phyloP scores from a whole-genome alignment of 2,113 vertebrate species.

The Gobio gobio region DNA sequence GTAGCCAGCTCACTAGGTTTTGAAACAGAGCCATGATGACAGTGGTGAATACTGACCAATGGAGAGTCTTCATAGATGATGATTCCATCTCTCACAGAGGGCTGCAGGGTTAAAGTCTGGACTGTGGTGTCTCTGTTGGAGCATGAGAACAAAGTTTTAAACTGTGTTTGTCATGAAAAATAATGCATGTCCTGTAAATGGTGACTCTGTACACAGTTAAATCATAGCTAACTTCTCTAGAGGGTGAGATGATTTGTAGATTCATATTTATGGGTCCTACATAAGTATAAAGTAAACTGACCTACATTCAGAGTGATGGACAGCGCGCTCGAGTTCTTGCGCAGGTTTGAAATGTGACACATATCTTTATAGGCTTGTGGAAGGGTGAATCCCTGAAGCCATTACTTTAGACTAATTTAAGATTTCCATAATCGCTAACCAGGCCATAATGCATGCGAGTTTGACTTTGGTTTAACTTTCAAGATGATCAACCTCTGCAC shows the following conservation, averaged over 20 bases:
- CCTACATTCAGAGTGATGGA: conserved; percentile 65
- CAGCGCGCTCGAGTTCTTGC: conserved; percentile 43
- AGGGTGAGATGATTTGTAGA: background rate
- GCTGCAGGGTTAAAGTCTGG: conserved; percentile 94
- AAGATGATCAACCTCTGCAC: background rate
- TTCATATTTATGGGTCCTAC: conserved; percentile 8
- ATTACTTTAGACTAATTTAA: conserved; percentile 71
- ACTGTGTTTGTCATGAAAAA: background rate
- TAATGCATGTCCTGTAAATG: background rate
- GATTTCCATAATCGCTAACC: conserved; percentile 61
- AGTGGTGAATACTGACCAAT: conserved; percentile 77
- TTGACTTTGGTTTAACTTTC: conserved; percentile 72
- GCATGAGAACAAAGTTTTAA: conserved; percentile 21
- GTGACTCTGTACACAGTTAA: background rate
- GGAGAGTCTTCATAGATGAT: conserved; percentile 96
- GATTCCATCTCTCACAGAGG: conserved; percentile 90
- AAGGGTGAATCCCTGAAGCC: conserved; percentile 65
- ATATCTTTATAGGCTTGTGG: conserved; percentile 68
- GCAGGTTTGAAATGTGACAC: conserved; percentile 66
- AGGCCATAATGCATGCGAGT: conserved; percentile 62
- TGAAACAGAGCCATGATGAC: background rate
- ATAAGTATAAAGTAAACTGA: conserved; percentile 63
- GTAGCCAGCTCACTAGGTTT: background rate
- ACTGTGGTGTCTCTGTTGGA: conserved; percentile 91
- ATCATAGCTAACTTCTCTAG: background rate